These are phyloP conservation scores for Clarias magur DNA, from an alignment of 2,113 vertebrate species.

Conservation along the genomic window DNA sequence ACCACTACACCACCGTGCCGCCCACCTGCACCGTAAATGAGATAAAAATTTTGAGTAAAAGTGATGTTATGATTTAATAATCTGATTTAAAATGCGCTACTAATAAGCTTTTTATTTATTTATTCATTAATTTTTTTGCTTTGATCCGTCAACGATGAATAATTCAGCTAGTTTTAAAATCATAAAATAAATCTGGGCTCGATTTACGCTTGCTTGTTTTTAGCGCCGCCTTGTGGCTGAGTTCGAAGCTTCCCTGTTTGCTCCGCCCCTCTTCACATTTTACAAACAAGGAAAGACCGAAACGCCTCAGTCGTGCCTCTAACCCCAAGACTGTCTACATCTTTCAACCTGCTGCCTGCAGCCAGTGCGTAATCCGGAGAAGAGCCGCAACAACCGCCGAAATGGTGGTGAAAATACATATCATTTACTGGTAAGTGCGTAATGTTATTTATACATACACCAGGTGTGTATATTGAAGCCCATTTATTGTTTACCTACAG, in stretches of 20 bases:
- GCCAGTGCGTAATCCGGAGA: not conserved
- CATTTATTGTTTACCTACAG: not conserved
- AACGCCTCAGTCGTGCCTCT: not conserved
- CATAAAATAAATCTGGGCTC: too few relatives aligned
- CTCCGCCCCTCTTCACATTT: constrained; percentile 46
- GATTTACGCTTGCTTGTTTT: not conserved
- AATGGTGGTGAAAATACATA: constrained; percentile 57
- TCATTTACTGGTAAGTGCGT: constrained; percentile 58
- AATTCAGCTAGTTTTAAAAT: too few relatives aligned
- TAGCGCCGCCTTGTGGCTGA: not conserved
- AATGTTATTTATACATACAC: constrained; percentile 29
- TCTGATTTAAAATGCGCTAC: too few relatives aligned
- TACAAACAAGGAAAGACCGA: constrained; percentile 29
- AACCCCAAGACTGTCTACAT: not conserved
- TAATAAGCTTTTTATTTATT: too few relatives aligned
- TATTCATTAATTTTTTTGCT: too few relatives aligned
- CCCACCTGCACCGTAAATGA: too few relatives aligned
- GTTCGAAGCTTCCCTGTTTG: not conserved
- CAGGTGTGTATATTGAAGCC: not conserved
- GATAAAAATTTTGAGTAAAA: too few relatives aligned
- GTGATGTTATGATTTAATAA: too few relatives aligned
- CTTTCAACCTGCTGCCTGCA: not conserved
- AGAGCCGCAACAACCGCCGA: not conserved
- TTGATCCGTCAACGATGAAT: too few relatives aligned
- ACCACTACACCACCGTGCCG: too few relatives aligned